phyloP scores from a whole-genome alignment of 2,113 vertebrate species.

The Anser cygnoides region DNA sequence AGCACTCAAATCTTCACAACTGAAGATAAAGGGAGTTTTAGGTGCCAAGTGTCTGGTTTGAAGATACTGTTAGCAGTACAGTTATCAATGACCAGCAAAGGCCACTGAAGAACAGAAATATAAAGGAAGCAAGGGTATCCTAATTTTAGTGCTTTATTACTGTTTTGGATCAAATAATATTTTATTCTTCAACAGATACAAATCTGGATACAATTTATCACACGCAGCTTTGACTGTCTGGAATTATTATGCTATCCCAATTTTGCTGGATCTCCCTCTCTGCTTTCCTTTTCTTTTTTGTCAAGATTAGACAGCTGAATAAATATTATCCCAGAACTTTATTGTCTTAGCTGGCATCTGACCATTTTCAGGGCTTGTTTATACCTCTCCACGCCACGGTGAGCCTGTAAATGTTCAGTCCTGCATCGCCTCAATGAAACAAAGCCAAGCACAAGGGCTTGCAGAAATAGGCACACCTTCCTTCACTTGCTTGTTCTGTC shows the following conservation, averaged over 20 bases:
- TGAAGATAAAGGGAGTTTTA: neutral
- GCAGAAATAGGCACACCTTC: neutral
- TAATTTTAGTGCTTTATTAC: neutral
- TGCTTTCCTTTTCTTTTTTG: constrained; percentile 5
- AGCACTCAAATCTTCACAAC: neutral
- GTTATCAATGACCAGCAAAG: neutral
- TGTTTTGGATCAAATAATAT: neutral
- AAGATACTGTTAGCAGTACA: neutral
- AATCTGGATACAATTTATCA: neutral
- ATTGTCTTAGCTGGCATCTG: constrained; percentile 56
- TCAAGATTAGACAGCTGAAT: constrained; percentile 73
- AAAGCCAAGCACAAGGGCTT: neutral
- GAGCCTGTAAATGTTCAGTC: neutral
- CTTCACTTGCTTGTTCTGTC: neutral
- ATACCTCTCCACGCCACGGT: constrained; percentile 15
- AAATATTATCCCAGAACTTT: constrained; percentile 75
- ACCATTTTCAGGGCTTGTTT: constrained; percentile 30
- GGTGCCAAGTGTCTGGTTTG: neutral
- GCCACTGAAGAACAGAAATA: neutral
- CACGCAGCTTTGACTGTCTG: neutral
- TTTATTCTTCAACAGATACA: neutral
- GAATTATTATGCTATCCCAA: neutral
- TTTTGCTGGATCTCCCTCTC: constrained; percentile 24
- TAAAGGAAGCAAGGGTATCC: neutral
- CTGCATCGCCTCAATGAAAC: neutral